Base-by-base conservation (phyloP, 2,113 vertebrate species). In the Microcebus tavaratra region DNA sequence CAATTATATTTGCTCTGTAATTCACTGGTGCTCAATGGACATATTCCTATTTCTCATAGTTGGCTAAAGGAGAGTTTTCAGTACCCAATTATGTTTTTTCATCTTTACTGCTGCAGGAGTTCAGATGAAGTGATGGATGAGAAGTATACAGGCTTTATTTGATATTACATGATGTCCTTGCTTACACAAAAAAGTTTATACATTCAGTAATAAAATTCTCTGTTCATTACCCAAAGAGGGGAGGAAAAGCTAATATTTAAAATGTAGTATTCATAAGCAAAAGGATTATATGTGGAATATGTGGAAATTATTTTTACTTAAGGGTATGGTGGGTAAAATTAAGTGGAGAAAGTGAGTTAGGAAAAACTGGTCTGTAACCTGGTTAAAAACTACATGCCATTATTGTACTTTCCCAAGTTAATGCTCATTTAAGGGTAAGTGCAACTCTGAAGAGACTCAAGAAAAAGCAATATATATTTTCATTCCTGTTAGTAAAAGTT, bases 81-180 rank as follows among this genome's bases (percentile, higher is more conserved):
- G 31, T 68, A 18, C 8, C 55, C 17, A 82, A 25, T 87, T 93
- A 75, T 29, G 14, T 55, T 63, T 91, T 75, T 91, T 95, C 73
- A 36, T 55, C n/a, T 94, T 96, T 92, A 34, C n/a, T 86, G 45
- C 42, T 89, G 53, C 6, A 53, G 2, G 36, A 88, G 39, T 96
- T 96, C 82, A 95, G 70, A 53, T 59, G 75, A 92, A 50, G 67
- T 93, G 29, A 96, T 85, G 70, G 67, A 82, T 90, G 85, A 85
- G 65, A 92, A 80, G 42, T 45, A 59, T 50, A 42, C 10, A 82
- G 61, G 23, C 14, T 87, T 95, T 72, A 91, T 88, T 88, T 97
- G 61, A 53, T 87, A 65, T 67, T 94, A 45, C 59, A 20, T 67
- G 91, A 84, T 53, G 55, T 88, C 34, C 15, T 93, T 93, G 57